Conservation (phyloP, 1,140 invertebrate genomes). For the Halesus radiatus region DNA sequence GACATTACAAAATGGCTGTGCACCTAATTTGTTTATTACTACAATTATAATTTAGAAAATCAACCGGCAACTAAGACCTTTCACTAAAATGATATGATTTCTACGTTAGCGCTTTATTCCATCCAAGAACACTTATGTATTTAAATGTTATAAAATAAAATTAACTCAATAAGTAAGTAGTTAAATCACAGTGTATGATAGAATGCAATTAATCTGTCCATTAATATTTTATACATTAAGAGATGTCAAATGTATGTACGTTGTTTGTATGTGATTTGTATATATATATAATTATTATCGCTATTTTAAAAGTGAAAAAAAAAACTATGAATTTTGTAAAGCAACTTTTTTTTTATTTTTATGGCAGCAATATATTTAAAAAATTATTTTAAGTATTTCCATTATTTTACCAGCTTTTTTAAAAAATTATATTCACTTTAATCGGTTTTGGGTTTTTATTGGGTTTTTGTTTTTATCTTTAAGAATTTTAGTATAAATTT, state of each 20-base stretch:
- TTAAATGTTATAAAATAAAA: conserved; percentile 54
- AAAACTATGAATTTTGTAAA: conserved; percentile 23
- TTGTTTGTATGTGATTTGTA: conserved; percentile 46
- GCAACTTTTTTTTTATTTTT: neutral
- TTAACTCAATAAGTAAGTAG: conserved; percentile 51
- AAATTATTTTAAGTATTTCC: neutral
- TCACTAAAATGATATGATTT: conserved; percentile 35
- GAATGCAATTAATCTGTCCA: conserved; percentile 58
- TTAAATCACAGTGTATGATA: conserved; percentile 57
- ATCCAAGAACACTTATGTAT: conserved; percentile 55
- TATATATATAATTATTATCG: conserved; percentile 39
- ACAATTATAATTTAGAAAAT: neutral
- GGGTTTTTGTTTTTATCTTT: conserved; percentile 22
- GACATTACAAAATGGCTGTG: conserved; percentile 50
- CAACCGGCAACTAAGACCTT: conserved; percentile 3
- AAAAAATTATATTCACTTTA: neutral
- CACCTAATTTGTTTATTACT: conserved; percentile 42
- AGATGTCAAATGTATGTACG: conserved; percentile 43
- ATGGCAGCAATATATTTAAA: neutral
- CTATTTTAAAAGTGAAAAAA: conserved; percentile 37
- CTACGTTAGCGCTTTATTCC: conserved; percentile 56
- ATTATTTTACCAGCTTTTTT: conserved; percentile 7
- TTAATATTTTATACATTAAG: conserved; percentile 54
- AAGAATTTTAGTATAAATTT: neutral
- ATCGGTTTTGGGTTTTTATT: conserved; percentile 26